Base-by-base conservation (phyloP, 2,113 vertebrate genomes). In the Gallinago undulata region DNA sequence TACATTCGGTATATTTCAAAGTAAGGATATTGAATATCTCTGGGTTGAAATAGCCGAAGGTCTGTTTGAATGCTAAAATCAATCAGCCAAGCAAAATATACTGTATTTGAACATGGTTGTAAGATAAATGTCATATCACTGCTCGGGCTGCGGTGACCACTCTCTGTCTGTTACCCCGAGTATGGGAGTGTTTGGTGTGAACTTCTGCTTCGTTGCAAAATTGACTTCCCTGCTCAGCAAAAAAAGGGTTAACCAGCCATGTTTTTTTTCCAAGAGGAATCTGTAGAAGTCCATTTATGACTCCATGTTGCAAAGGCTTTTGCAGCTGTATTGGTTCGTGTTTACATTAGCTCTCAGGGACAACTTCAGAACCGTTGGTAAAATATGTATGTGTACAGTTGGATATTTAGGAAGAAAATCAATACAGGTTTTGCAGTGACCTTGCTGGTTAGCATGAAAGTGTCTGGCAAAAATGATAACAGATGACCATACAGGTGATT, bases 341-440 rank as follows among this genome's bases (percentile, higher is more conserved):
- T 78, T 92, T 70, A 7, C 57, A 11, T 4, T 28, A 39, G 55
- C 27, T 67, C 92, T 59, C 6, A 2, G 84, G 84, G 59, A 50
- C 1, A 3, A 55, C 78, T 89, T 24, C 93, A 69, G 63, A 87
- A 48, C 73, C 30, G 1, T 33, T 27, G 66, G 69, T 59, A 73
- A 68, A 86, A 59, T 55, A 56, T 30, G 33, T 84, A 19, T 95
- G 74, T 87, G 88, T 92, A 30, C 70, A 78, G 59, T 69, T 43
- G 87, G 88, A 25, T 91, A 55, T 92, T 94, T 96, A 75, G 50
- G 45, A 68, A 67, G 81, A 92, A 84, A 86, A 89, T 95, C 87
- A 60, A 27, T 91, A 51, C 21, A 6, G 56, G 63, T 76, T 88
- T 83, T 69, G 84, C 64, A 41, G 6, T 69, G 90, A 97, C 96